A percentile compares a stretch with the other conserved stretches of the same genome.
Evolutionary conservation across 92 coral and sea anemone genomes (phyloP).

Genomic region (Pocillopora meandrina): DNA sequence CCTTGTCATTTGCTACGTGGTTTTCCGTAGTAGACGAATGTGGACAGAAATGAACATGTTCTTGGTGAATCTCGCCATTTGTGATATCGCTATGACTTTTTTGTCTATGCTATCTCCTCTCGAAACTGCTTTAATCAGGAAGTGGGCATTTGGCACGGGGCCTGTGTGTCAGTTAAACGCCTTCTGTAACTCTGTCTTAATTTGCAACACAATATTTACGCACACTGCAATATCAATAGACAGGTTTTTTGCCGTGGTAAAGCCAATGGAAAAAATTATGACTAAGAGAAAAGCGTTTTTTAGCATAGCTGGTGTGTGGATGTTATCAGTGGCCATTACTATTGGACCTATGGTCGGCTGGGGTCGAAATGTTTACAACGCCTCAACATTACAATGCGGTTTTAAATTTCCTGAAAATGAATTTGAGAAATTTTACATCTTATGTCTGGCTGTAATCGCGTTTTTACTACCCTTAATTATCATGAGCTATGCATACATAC

Average conservation of each 20-base stretch:
- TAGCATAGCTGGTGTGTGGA: conserved; percentile 70
- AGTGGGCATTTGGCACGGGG: conserved; percentile 59
- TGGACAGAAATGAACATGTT: conserved; percentile 91
- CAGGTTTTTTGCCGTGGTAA: conserved; percentile 79
- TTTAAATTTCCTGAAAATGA: conserved; percentile 69
- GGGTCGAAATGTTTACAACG: conserved; percentile 78
- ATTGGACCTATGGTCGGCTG: conserved; percentile 83
- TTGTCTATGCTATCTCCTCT: conserved; percentile 75
- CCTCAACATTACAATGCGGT: conserved; percentile 82
- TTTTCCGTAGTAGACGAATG: conserved; percentile 70
- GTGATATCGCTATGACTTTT: conserved; percentile 79
- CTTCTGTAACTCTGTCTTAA: conserved; percentile 65
- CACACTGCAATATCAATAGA: conserved; percentile 83
- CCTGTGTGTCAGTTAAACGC: conserved; percentile 74
- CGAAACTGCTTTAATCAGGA: conserved; percentile 60
- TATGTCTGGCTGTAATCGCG: conserved; percentile 62
- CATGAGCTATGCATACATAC: conserved; percentile 71
- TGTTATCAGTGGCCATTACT: conserved; percentile 58
- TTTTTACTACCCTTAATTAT: conserved; percentile 66
- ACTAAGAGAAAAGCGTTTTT: conserved; percentile 67
- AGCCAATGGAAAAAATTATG: conserved; percentile 78
- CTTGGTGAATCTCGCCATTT: conserved; percentile 72
- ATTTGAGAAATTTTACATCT: conserved; percentile 61
- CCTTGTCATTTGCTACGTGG: conserved; percentile 61
- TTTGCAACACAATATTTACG: conserved; percentile 81